Evolutionary conservation across 2,113 vertebrate species (phyloP).

Genomic region (Hassar affinis): DNA sequence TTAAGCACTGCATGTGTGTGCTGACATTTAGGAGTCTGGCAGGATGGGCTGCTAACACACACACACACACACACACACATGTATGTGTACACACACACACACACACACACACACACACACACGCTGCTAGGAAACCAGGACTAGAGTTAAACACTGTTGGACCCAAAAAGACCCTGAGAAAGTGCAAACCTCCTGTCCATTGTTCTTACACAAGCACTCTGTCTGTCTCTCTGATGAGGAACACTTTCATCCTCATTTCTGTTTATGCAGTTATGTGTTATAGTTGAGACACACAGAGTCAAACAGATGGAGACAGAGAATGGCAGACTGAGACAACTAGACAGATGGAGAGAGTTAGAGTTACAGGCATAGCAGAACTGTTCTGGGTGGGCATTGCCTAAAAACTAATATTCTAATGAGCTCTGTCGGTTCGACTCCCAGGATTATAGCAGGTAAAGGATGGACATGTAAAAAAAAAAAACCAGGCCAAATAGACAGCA

Average conservation of each 20-base stretch:
- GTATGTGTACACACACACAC: slow-evolving; percentile 10
- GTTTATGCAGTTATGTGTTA: neutral
- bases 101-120: neutral
- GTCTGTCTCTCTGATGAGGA: slow-evolving; percentile 5
- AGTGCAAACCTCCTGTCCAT: slow-evolving; percentile 12
- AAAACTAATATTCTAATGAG: neutral
- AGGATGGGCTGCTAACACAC: neutral
- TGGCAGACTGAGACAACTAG: neutral
- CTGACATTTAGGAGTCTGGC: slow-evolving; percentile 65
- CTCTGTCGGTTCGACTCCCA: too few species aligned
- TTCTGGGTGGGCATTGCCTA: neutral
- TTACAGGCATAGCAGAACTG: neutral
- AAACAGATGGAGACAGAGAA: neutral
- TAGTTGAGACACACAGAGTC: neutral
- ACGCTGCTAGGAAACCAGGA: slow-evolving; percentile 38
- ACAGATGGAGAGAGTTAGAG: neutral
- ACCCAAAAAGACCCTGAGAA: slow-evolving; percentile 17
- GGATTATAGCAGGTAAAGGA: too few species aligned
- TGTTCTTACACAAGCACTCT: neutral
- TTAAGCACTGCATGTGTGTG: slow-evolving; percentile 51
- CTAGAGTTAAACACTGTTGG: neutral
- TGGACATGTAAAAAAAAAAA: too few species aligned
- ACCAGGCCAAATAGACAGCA: neutral
- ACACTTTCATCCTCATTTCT: neutral
- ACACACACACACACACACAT: slow-evolving; percentile 6